These are phyloP conservation scores for Cybosia mesomella DNA, from an alignment of 2,888 invertebrate species.

Conservation along the genomic window DNA sequence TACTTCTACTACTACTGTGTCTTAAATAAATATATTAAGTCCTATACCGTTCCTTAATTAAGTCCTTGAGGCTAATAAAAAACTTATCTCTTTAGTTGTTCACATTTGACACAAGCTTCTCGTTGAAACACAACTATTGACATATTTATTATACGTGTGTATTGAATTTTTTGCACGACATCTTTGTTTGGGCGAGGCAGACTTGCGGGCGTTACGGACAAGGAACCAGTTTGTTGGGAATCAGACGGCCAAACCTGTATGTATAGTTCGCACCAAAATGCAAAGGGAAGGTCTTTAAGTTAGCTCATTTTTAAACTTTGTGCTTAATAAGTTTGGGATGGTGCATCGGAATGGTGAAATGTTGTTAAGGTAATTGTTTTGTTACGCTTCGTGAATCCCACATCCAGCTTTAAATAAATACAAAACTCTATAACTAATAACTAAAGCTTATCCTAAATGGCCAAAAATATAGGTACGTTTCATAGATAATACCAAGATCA, in stretches of 20 bases:
- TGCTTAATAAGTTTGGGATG: background rate
- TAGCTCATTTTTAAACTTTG: slow-evolving; percentile 29
- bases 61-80: background rate
- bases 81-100: slow-evolving; percentile 20
- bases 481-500: too few species aligned
- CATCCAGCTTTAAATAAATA: too few species aligned
- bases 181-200: slow-evolving; percentile 70
- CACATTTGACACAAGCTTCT: slow-evolving; percentile 46
- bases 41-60: background rate
- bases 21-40: background rate
- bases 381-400: too few species aligned
- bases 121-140: slow-evolving; percentile 45
- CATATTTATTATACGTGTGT: slow-evolving; percentile 56
- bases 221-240: slow-evolving; percentile 73
- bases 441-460: too few species aligned
- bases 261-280: slow-evolving; percentile 36
- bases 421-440: too few species aligned
- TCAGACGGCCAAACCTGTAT: slow-evolving; percentile 47
- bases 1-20: too few species aligned
- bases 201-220: slow-evolving; percentile 79
- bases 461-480: too few species aligned
- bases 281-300: slow-evolving; percentile 31
- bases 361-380: too few species aligned
- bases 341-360: background rate
- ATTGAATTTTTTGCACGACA: slow-evolving; percentile 62